A percentile compares a stretch with the other conserved stretches of the same genome.
phyloP scores from a whole-genome alignment of 2,888 invertebrate genomes.

The Panzeria rudis region DNA sequence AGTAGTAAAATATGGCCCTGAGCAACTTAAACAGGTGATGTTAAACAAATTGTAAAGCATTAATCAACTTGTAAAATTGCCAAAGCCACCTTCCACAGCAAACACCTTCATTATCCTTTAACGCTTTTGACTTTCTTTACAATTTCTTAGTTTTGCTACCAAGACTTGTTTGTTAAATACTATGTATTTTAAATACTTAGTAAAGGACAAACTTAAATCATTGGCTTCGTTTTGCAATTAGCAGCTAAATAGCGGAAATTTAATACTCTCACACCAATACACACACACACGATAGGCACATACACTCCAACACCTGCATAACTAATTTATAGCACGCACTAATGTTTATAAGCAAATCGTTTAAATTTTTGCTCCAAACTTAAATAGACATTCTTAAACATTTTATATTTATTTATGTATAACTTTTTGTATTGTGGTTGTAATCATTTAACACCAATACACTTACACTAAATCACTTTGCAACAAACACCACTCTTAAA shows the following conservation, averaged over 20 bases:
- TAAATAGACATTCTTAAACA: constrained; percentile 16
- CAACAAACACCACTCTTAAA: constrained; percentile 13
- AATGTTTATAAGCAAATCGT: neutral
- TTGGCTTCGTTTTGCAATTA: constrained; percentile 52
- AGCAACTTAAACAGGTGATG: neutral
- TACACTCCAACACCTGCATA: neutral
- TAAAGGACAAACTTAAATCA: constrained; percentile 16
- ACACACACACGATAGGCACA: neutral
- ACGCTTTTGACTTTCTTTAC: neutral
- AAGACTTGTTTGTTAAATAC: neutral
- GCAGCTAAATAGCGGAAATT: constrained; percentile 56
- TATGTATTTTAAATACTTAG: neutral
- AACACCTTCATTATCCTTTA: constrained; percentile 23
- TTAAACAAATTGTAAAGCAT: constrained; percentile 8
- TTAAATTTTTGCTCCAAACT: neutral
- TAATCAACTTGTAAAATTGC: neutral
- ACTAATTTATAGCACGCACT: constrained; percentile 38
- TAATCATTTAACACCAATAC: constrained; percentile 41
- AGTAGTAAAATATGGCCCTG: constrained; percentile 7
- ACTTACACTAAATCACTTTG: constrained; percentile 38
- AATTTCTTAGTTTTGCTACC: constrained; percentile 2
- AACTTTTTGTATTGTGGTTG: neutral
- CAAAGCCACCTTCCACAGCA: neutral
- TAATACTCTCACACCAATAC: constrained; percentile 39
- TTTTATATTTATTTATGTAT: neutral